Percentiles rank a stretch among this genome's conserved stretches.
Evolutionary conservation across 2,888 invertebrate genomes (phyloP).

Genomic region (Alcis repandata): DNA sequence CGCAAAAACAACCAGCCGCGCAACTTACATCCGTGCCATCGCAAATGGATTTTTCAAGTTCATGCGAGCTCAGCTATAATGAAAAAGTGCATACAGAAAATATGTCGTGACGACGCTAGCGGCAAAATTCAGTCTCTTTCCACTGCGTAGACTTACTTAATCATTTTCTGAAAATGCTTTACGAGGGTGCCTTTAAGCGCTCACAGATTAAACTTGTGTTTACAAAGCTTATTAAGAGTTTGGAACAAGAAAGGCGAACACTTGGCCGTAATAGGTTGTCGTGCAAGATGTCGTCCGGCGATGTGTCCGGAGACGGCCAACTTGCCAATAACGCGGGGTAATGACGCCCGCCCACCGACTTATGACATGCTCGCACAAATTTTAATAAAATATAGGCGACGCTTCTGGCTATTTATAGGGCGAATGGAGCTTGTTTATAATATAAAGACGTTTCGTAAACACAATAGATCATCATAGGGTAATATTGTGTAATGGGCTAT

Average conservation of each 20-base stretch:
- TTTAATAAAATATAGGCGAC: slow-evolving; percentile 51
- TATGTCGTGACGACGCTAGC: slow-evolving; percentile 39
- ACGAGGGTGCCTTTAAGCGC: slow-evolving; percentile 45
- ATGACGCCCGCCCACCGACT: slow-evolving; percentile 74
- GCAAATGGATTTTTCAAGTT: slow-evolving; percentile 80
- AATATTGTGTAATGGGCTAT: slow-evolving; percentile 26
- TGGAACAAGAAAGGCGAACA: slow-evolving; percentile 69
- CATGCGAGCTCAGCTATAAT: slow-evolving; percentile 47
- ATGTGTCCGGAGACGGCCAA: slow-evolving; percentile 72
- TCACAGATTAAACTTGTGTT: slow-evolving; percentile 50
- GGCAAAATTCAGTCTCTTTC: slow-evolving; percentile 35
- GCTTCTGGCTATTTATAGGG: slow-evolving; percentile 21
- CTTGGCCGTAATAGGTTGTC: slow-evolving; percentile 81
- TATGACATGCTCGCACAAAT: slow-evolving; percentile 61
- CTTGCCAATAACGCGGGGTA: slow-evolving; percentile 81
- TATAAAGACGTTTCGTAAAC: slow-evolving; percentile 17
- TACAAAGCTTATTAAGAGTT: slow-evolving; percentile 66
- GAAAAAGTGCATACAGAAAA: slow-evolving; percentile 43
- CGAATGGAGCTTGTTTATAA: slow-evolving; percentile 23
- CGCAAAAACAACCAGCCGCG: slow-evolving; percentile 77
- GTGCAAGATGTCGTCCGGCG: slow-evolving; percentile 80
- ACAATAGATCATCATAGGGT: slow-evolving; percentile 18
- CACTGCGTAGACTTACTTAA: slow-evolving; percentile 44
- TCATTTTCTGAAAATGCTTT: slow-evolving; percentile 43
- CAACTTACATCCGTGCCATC: slow-evolving; percentile 70